Percentiles rank a stretch among this genome's conserved stretches.
Evolutionary conservation across 2,888 invertebrate species (phyloP).

Genomic region (Helicoverpa assulta): DNA sequence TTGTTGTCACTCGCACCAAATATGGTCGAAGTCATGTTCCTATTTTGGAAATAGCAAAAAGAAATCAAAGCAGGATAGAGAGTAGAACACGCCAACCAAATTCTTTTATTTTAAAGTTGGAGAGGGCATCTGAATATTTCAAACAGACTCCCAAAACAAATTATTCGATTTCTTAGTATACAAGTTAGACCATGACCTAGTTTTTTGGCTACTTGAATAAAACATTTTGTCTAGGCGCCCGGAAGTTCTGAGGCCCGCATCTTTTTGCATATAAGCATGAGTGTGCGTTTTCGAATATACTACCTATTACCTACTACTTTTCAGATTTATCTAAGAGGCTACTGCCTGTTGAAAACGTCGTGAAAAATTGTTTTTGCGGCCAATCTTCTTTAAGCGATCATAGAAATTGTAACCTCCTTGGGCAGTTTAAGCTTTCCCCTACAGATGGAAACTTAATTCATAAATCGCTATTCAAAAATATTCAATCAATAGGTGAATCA

Average conservation of each 20-base stretch:
- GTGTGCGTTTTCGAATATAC: background rate
- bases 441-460: no score
- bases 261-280: conserved; percentile 2
- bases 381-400: no score
- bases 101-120: background rate
- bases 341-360: no score
- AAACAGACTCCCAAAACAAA: background rate
- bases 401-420: no score
- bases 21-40: no score
- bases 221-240: conserved; percentile 1
- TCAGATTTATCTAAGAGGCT: no score
- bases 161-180: background rate
- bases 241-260: background rate
- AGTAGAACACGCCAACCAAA: background rate
- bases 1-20: no score
- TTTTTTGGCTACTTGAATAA: conserved; percentile 1
- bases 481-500: background rate
- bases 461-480: no score
- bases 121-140: background rate
- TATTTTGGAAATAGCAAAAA: background rate
- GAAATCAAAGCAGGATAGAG: no score
- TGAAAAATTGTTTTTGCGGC: no score
- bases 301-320: no score
- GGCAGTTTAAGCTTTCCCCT: no score
- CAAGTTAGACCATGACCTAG: background rate